These are phyloP conservation scores for Drosophila conformis DNA, from an alignment of 2,888 invertebrate species.

Conservation along the genomic window DNA sequence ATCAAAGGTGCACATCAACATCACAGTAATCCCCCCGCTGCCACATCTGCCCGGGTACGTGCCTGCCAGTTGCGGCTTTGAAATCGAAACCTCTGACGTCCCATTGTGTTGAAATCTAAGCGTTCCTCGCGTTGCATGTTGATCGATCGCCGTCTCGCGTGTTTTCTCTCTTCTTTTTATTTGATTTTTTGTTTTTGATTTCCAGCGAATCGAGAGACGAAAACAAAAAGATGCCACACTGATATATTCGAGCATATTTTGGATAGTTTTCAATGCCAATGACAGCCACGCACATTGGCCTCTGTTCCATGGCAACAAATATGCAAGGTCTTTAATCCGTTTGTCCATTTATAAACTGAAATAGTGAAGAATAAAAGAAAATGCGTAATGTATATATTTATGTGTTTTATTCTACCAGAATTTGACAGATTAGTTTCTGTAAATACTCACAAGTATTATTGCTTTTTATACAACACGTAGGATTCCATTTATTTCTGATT, in stretches of 20 bases:
- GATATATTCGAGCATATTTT: constrained; percentile 66
- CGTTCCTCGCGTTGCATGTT: constrained; percentile 62
- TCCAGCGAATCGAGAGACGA: constrained; percentile 49
- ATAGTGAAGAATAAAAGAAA: not conserved
- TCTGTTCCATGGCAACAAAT: constrained; percentile 5
- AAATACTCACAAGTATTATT: not conserved
- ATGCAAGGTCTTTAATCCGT: constrained; percentile 20
- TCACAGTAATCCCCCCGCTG: constrained; percentile 57
- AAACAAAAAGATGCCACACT: constrained; percentile 60
- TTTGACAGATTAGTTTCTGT: not conserved
- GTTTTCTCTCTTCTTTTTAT: not conserved
- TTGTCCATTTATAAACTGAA: not conserved
- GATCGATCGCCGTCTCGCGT: constrained; percentile 70
- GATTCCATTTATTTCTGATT: not conserved
- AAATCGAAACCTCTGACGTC: constrained; percentile 71
- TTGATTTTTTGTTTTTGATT: constrained; percentile 27
- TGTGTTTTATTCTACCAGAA: not conserved
- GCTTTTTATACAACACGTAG: not conserved
- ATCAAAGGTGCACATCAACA: constrained; percentile 79
- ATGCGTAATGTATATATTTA: not conserved
- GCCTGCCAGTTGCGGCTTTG: constrained; percentile 64
- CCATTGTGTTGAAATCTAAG: constrained; percentile 76
- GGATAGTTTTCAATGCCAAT: constrained; percentile 77
- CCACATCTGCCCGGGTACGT: constrained; percentile 50
- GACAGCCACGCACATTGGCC: constrained; percentile 29